Base-by-base conservation (phyloP, 92 coral and sea anemone species). In the Siderastrea radians region DNA sequence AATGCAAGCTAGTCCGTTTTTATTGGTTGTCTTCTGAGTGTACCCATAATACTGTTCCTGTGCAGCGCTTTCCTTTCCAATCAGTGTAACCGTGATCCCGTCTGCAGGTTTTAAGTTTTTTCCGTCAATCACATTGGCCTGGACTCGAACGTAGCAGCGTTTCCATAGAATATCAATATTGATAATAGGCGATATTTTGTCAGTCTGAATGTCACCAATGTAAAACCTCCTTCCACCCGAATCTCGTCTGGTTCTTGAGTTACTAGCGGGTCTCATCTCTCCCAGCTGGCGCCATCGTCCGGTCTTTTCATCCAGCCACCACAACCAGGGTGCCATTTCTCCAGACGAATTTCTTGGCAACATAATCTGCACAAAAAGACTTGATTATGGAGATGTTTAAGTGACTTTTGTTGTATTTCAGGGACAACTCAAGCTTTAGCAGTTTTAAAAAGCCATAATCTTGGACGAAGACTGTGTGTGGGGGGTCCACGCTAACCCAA, bases 241-340 rank as follows among this genome's bases (percentile, higher is more conserved):
- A 59, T 46, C 47, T 48, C 72, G 72, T 66, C 51, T 50, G 59
- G 38, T 61, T 7, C 72, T 63, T n/a, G 71, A 10, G 73, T 49
- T 64, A n/a, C 45, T 8, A 9, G 59, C 74, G 26, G 55, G 84
- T 65, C 49, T 79, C 72, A 79, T 79, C 16, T 63, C 72, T 63
- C 84, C 84, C 74, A 66, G 17, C n/a, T 79, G 67, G 14, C 84
- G 84, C 84, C 84, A 79, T 64, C 84, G 45, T 64, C 84, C 84
- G 0, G 84, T 64, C 72, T 79, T 79, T 12, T 48, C 61, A 51
- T 79, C 74, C 51, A 79, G 7, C 84, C 84, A 79, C 84, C 84
- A 79, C 84, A 79, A 13, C 67, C 57, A 53, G 14, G 84, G 84
- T 3, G 84, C 84, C 84, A 66, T 63, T 79, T 79, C 84, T 55